Evolutionary conservation across 2,888 invertebrate species (phyloP).

Genomic region (Homarus gammarus): DNA sequence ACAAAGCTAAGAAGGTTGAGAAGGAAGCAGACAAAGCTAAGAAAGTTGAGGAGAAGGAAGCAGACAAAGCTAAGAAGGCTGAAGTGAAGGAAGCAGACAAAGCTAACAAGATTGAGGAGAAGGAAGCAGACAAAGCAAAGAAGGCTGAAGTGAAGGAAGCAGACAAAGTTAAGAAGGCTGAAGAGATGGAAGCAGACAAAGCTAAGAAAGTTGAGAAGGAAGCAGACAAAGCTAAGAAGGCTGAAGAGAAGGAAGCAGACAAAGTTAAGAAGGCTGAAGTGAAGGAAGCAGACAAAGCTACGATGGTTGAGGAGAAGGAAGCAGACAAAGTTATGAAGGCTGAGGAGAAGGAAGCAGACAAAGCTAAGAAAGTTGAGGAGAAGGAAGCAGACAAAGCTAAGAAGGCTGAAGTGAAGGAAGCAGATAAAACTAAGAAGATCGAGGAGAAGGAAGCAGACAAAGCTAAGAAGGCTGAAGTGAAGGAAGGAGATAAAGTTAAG

Average conservation of each 20-base stretch:
- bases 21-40: not conserved
- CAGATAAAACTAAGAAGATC: not conserved
- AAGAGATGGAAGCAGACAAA: not conserved
- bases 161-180: not conserved
- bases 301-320: not conserved
- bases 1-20: not conserved
- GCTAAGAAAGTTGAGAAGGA: not conserved
- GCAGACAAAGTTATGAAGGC: not conserved
- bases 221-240: not conserved
- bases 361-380: not conserved
- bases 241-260: slow-evolving; percentile 16
- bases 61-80: not conserved
- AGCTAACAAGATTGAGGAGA: not conserved
- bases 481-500: not conserved
- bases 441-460: not conserved
- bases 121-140: not conserved
- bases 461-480: not conserved
- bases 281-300: not conserved
- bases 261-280: slow-evolving; percentile 31
- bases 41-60: not conserved
- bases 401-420: not conserved
- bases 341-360: not conserved
- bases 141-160: not conserved
- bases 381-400: not conserved
- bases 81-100: no score